Evolutionary conservation across 2,797 vertebrate species (phyloP), one percentile per base, ranked within the genome.

Genomic region (Buphagus erythrorhynchus): DNA sequence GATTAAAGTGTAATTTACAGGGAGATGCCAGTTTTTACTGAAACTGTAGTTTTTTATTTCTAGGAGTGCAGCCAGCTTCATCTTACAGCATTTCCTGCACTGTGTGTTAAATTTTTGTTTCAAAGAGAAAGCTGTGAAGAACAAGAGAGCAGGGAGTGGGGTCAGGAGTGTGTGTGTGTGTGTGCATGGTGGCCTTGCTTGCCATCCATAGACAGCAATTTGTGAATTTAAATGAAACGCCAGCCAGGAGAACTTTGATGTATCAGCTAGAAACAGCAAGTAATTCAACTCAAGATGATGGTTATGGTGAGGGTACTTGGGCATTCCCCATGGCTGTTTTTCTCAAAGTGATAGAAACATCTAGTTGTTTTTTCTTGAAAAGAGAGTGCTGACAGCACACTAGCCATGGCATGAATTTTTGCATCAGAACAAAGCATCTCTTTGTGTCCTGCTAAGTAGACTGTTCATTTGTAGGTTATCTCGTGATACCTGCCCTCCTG

Each of bases 11-110:
- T 91, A 95, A 91, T 92, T 95, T 93, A 85, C 49, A 88, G 25
- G 17, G 28, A 91, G 29, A 92, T 11, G 5, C 73, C 85, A 86
- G 25, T 61, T 92, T 96, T 94, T 92, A 76, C 75, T 59, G 51
- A 75, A 93, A 83, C 58, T 55, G 84, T 36, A 26, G 5, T 14
- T 71, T 91, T 95, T 77, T 89, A 63, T 59, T 88, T 80, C 68
- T 91, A 72, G 72, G 83, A 92, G 10, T 45, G 25, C 62, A 91
- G 90, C 36, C 81, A 92, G 61, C 36, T 92, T 92, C 28, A 69
- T 81, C 63, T 89, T 81, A 59, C 26, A 57, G 4, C 84, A 74
- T 91, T 96, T 95, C 51, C 67, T 86, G 72, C 82, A 26, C 52
- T 63, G 10, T 49, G 9, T 73, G 42, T 67, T 79, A 35, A 49